A percentile compares a stretch with the other conserved stretches of the same genome.
These are phyloP conservation scores for Trachelus stipa DNA, from an alignment of 2,888 invertebrate genomes.

Conservation along the genomic window DNA sequence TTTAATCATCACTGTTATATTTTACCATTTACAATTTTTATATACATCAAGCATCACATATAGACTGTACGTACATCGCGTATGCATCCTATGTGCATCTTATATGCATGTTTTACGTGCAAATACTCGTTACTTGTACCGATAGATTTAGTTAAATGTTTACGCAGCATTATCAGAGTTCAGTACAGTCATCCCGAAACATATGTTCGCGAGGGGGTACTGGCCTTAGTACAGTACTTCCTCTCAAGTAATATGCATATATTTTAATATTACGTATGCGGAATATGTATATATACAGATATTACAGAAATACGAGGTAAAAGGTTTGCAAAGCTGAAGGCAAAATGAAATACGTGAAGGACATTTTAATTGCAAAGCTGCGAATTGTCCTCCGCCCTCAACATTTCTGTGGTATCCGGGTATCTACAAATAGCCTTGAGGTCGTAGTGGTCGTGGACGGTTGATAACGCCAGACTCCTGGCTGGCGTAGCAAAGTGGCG, in stretches of 20 bases:
- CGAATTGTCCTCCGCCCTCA: conserved; percentile 3
- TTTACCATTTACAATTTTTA: not conserved
- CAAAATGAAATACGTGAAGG: conserved; percentile 14
- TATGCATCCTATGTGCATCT: not conserved
- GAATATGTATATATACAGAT: not conserved
- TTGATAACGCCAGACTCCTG: conserved; percentile 17
- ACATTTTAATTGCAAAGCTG: conserved; percentile 25
- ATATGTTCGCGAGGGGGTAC: not conserved
- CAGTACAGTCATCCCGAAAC: not conserved
- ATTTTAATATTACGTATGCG: too few species aligned
- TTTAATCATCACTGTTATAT: not conserved
- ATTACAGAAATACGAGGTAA: not conserved
- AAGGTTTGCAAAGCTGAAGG: conserved; percentile 8
- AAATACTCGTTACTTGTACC: not conserved
- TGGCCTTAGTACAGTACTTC: not conserved
- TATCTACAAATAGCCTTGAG: conserved; percentile 20
- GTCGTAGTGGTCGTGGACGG: conserved; percentile 12
- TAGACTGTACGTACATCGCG: not conserved
- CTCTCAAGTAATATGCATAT: not conserved
- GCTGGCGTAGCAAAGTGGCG: conserved; percentile 21
- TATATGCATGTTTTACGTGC: not conserved
- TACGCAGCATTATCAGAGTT: not conserved
- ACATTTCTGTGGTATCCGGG: conserved; percentile 9
- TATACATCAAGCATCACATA: not conserved
- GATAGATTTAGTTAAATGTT: not conserved